Conservation (phyloP, 2,888 invertebrate genomes). For the Andrena bucephala region DNA sequence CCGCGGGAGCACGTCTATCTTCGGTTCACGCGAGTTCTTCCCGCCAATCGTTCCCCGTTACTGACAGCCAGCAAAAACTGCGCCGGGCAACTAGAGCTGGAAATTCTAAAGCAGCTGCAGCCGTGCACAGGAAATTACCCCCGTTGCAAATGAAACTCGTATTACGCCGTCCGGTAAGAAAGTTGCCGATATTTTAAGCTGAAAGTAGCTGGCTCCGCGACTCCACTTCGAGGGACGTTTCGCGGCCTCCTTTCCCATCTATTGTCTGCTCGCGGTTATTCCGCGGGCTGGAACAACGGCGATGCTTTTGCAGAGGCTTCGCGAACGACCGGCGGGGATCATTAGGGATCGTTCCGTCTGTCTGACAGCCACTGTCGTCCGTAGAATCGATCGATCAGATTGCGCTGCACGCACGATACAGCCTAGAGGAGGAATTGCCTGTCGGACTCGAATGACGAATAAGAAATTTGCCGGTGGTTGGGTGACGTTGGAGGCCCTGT, state of each 20-base stretch:
- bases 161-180: slow-evolving; percentile 6
- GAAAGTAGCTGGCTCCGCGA: neutral
- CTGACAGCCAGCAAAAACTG: slow-evolving; percentile 20
- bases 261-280: slow-evolving; percentile 3
- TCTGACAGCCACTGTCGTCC: slow-evolving; percentile 32
- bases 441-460: slow-evolving; percentile 43
- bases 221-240: slow-evolving; percentile 5
- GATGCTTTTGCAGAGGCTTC: neutral
- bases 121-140: slow-evolving; percentile 17
- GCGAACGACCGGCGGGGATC: slow-evolving; percentile 11
- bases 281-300: neutral
- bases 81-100: slow-evolving; percentile 4
- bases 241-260: neutral
- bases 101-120: slow-evolving; percentile 1
- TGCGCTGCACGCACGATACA: slow-evolving; percentile 16
- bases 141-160: slow-evolving; percentile 26
- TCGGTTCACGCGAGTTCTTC: neutral
- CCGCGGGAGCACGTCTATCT: slow-evolving; percentile 13
- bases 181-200: slow-evolving; percentile 25
- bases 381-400: slow-evolving; percentile 52
- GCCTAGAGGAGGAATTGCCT: slow-evolving; percentile 48
- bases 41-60: neutral
- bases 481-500: neutral
- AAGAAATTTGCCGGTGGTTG: slow-evolving; percentile 22
- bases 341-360: slow-evolving; percentile 23